phyloP scores from a whole-genome alignment of 2,113 vertebrate genomes.

The Myiozetetes cayanensis region DNA sequence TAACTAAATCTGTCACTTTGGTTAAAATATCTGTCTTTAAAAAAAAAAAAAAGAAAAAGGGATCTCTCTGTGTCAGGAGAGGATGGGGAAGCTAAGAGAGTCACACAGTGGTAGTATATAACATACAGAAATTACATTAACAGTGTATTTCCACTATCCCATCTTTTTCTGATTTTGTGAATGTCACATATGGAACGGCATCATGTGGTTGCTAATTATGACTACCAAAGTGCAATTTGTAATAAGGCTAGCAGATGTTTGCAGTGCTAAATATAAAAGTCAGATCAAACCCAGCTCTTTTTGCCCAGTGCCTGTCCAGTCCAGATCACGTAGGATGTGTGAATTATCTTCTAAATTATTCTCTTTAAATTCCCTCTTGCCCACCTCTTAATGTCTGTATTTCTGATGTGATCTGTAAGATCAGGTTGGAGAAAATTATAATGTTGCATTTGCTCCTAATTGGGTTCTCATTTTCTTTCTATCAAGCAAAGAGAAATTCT shows the following conservation, averaged over 20 bases:
- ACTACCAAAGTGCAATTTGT: conserved; percentile 36
- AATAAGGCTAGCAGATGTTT: conserved; percentile 44
- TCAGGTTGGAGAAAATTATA: neutral
- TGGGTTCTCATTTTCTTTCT: neutral
- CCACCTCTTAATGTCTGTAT: neutral
- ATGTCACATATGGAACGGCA: conserved; percentile 20
- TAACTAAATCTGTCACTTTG: conserved; percentile 10
- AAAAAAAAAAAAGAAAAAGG: neutral
- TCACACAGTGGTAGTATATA: neutral
- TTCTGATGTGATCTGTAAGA: neutral
- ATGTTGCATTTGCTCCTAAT: neutral
- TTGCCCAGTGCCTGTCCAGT: neutral
- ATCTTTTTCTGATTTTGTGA: conserved; percentile 28
- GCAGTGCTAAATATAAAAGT: conserved; percentile 16
- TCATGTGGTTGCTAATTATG: conserved; percentile 42
- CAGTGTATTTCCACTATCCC: neutral
- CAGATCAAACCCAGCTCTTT: conserved; percentile 2
- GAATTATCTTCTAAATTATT: neutral
- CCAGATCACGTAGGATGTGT: neutral
- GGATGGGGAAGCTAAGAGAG: neutral
- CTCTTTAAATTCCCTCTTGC: neutral
- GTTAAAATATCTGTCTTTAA: neutral
- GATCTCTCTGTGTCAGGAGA: neutral
- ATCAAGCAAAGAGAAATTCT: neutral
- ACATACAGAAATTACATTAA: neutral